Evolutionary conservation across 2,113 vertebrate species (phyloP), one percentile per base, ranked within the genome.

Genomic region (Prunella himalayana): DNA sequence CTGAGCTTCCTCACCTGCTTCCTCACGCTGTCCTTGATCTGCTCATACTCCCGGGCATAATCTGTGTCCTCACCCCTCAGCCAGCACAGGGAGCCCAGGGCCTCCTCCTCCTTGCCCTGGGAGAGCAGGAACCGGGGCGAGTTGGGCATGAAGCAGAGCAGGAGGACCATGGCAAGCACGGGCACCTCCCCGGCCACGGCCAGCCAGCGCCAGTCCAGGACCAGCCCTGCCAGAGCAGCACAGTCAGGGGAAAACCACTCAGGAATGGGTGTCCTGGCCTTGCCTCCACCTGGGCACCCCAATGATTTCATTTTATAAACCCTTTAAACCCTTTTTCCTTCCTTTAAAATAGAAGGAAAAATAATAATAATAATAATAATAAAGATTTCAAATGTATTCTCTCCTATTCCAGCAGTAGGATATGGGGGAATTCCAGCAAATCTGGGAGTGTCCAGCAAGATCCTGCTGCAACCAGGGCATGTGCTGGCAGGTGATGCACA

Each of bases 121-220:
- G 98, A 99, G 42, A 99, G 98, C 56, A 99, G 98, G 97, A 99
- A 99, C 63, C 99, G 98, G 3, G 99, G 99, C 0, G 99, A 99
- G 87, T 97, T 95, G 45, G 99, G 99, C 99, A 99, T 99, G 95
- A 99, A 98, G 82, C 91, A 98, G 83, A 99, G 96, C 73, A 99
- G 96, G 44, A 98, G 4, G 17, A 99, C 72, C 99, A 99, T 99
- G 45, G 97, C 0, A 21, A 99, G 27, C 22, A 98, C 98, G 0
- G 99, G 99, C 16, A 98, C 94, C 88, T 98, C 98, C 16, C 99
- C 99, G 0, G 97, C 98, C 28, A 99, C 95, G 0, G 99, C 99
- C 97, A 99, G 97, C 99, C 99, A 99, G 56, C 99, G 98, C 99
- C 99, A 99, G 0, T 98, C 97, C 75, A 99, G 95, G 88, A 97